Evolutionary conservation across 2,797 vertebrate species (phyloP), one percentile per base, ranked within the genome.

Genomic region (Gallirallus australis): DNA sequence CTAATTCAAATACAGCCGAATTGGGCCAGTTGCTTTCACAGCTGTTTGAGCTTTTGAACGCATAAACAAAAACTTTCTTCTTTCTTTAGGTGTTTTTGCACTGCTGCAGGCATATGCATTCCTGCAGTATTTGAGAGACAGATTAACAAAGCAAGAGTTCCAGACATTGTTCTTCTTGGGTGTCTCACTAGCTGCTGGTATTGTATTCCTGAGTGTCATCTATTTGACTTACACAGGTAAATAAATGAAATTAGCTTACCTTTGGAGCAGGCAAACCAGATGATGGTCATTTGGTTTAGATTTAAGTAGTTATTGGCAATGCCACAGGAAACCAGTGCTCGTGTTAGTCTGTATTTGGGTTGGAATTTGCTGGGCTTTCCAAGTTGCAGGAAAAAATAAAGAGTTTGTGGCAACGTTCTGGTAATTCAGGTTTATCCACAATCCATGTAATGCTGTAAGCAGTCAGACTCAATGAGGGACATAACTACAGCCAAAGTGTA

Each of bases 201-300:
- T 98, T 70, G 99, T 99, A 92, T 99, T 99, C 97, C 98, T 99
- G 95, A 99, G 99, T 1, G 99, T 99, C 93, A 99, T 99, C 97
- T 99, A 99, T 98, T 98, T 99, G 97, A 99, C 99, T 10, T 99
- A 99, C 79, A 99, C 99, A 98, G 99, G 99, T 99, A 95, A 95
- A 97, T 95, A 72, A 76, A n/a, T 54, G 53, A 86, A 92, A 54
- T 21, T 69, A 56, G 10, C 90, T 75, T 82, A 42, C 53, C 18
- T 72, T 90, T 70, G 40, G 17, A 86, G 30, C 27, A 48, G 64
- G 30, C 73, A 48, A 94, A 47, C 13, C 13, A 50, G 33, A 28
- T 82, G 21, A n/a, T 65, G 11, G 17, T 3, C 7, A 21, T 39
- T 42, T 87, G 39, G 6, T 56, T 87, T 94, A 37, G 11, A 28